Evolutionary conservation across 2,888 invertebrate species (phyloP).

Genomic region (Spodoptera exigua): DNA sequence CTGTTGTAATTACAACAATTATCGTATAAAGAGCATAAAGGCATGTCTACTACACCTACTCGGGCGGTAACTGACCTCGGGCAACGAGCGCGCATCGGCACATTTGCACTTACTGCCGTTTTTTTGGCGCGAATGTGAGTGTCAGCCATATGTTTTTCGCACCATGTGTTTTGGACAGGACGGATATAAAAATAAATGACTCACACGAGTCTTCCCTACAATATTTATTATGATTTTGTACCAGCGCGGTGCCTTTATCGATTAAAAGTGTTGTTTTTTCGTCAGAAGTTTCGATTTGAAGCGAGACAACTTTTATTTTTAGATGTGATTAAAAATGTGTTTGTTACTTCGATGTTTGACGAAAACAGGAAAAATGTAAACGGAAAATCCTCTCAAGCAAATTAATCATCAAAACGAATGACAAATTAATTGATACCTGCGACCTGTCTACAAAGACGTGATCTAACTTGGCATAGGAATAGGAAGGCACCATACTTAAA

Average conservation of each 20-base stretch:
- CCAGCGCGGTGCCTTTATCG: too few species aligned
- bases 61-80: conserved; percentile 64
- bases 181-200: conserved; percentile 2
- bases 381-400: conserved; percentile 3
- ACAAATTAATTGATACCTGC: too few species aligned
- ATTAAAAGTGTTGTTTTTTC: too few species aligned
- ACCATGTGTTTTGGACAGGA: conserved; percentile 23
- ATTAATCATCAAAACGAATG: too few species aligned
- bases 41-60: conserved; percentile 20
- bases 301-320: too few species aligned
- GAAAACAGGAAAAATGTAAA: conserved; percentile 24
- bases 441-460: background rate
- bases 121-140: conserved; percentile 35
- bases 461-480: conserved; percentile 2
- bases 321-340: too few species aligned
- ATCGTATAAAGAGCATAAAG: conserved; percentile 25
- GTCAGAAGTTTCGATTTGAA: too few species aligned
- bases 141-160: conserved; percentile 19
- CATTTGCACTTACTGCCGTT: conserved; percentile 40
- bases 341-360: background rate
- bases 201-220: background rate
- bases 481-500: too few species aligned
- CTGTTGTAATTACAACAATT: conserved; percentile 22
- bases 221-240: too few species aligned
- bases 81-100: conserved; percentile 51